Conservation (phyloP, 2,797 vertebrate genomes). For the Eurystomus glaucurus region DNA sequence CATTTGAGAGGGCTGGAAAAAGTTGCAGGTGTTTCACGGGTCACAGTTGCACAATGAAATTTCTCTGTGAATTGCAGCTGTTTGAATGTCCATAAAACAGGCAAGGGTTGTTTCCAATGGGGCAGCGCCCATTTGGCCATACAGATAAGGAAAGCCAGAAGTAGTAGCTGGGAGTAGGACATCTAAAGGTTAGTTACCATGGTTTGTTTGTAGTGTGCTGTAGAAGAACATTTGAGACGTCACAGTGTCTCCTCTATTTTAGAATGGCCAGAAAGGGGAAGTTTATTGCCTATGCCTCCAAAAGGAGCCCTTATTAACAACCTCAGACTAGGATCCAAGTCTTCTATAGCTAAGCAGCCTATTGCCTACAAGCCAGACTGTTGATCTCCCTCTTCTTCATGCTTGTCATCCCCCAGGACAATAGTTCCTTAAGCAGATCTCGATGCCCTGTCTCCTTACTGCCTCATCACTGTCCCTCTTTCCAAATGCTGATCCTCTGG, state of each 20-base stretch:
- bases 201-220: background rate
- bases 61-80: background rate
- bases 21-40: background rate
- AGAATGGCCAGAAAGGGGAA: background rate
- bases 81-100: background rate
- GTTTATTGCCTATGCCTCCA: background rate
- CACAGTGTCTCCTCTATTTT: background rate
- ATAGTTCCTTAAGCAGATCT: background rate
- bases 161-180: background rate
- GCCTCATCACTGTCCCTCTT: background rate
- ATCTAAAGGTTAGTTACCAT: background rate
- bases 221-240: background rate
- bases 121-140: background rate
- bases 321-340: background rate
- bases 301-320: background rate
- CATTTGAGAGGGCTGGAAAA: conserved; percentile 26
- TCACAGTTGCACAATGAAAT: background rate
- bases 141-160: conserved; percentile 3
- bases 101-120: background rate
- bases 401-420: background rate
- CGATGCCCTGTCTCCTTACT: background rate
- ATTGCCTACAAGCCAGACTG: background rate
- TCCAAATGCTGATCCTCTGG: background rate
- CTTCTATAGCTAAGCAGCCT: background rate
- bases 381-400: background rate